phyloP scores from a whole-genome alignment of 2,797 vertebrate species.

The Sebastes jordani region DNA sequence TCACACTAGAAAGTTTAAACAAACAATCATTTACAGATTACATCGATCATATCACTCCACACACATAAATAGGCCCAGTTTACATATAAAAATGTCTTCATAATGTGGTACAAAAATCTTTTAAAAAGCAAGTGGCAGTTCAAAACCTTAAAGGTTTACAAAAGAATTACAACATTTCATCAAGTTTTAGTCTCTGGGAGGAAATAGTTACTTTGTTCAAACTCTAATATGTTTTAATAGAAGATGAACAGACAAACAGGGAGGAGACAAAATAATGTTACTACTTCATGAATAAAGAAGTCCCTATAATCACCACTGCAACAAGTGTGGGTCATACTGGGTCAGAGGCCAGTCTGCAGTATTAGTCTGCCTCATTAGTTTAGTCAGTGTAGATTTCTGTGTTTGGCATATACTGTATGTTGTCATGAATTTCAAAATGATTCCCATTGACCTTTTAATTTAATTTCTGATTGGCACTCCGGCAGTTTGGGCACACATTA shows the following conservation, averaged over 20 bases:
- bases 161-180: not conserved
- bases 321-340: not conserved
- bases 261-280: not conserved
- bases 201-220: constrained; percentile 5
- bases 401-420: not conserved
- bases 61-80: constrained; percentile 35
- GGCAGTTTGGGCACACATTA: not conserved
- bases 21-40: constrained; percentile 47
- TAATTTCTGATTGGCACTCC: not conserved
- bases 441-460: not conserved
- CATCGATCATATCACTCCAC: not conserved
- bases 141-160: constrained; percentile 7
- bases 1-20: not conserved
- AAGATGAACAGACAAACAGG: not conserved
- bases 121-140: constrained; percentile 1
- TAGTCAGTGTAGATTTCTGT: not conserved
- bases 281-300: not conserved
- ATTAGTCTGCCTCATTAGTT: not conserved
- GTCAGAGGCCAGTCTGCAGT: not conserved
- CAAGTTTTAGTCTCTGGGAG: not conserved
- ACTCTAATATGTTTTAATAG: constrained; percentile 15
- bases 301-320: not conserved
- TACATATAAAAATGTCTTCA: constrained; percentile 17
- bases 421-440: not conserved
- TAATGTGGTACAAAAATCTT: constrained; percentile 19